Percentiles rank a stretch among this genome's conserved stretches.
Evolutionary conservation across 1,140 invertebrate genomes (phyloP).

Genomic region (Yoshiicerus persimilis): DNA sequence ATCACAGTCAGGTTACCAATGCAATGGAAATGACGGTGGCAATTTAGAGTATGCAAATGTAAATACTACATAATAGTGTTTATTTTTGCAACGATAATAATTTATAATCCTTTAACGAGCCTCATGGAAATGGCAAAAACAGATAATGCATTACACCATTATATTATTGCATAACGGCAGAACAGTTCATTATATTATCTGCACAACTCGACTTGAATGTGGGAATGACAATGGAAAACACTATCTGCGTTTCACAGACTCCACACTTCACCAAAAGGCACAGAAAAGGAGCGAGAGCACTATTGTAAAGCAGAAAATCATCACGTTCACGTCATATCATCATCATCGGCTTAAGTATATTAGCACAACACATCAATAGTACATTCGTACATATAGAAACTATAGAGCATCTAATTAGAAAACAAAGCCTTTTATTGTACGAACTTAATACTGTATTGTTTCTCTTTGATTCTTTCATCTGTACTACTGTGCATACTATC

Average conservation of each 20-base stretch:
- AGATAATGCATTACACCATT: neutral
- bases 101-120: neutral
- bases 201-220: neutral
- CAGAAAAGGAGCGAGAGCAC: neutral
- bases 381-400: neutral
- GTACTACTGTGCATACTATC: neutral
- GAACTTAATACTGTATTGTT: neutral
- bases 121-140: neutral
- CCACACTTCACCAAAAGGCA: neutral
- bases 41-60: neutral
- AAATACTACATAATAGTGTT: neutral
- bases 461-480: neutral
- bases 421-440: neutral
- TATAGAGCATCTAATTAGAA: neutral
- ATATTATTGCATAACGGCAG: neutral
- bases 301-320: neutral
- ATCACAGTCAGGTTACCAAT: too few relatives aligned
- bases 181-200: neutral
- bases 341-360: neutral
- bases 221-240: neutral
- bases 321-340: neutral
- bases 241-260: neutral
- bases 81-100: neutral
- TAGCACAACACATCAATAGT: neutral
- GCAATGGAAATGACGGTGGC: neutral